Conservation (phyloP, 2,888 invertebrate species). For the Azorinus chamasolen region DNA sequence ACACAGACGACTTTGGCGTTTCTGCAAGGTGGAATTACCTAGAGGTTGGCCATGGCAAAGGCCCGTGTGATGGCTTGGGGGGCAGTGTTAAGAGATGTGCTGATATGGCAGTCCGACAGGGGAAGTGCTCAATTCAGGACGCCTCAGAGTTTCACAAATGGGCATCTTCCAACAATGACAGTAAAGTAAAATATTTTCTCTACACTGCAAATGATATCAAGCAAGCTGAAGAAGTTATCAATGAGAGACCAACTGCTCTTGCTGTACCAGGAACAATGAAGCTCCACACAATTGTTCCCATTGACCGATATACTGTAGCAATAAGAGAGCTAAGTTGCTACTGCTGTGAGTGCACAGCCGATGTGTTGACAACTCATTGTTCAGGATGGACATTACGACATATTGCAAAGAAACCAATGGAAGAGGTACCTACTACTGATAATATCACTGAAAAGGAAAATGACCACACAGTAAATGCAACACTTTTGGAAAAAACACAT, state of each 20-base stretch:
- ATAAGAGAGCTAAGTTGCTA: slow-evolving; percentile 6
- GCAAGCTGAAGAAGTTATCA: background rate
- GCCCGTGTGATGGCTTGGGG: too few species aligned
- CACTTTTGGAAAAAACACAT: too few species aligned
- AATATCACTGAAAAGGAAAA: slow-evolving; percentile 1
- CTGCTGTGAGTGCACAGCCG: slow-evolving; percentile 2
- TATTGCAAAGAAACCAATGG: slow-evolving; percentile 2
- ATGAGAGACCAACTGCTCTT: background rate
- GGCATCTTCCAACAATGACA: background rate
- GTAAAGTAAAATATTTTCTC: slow-evolving; percentile 6
- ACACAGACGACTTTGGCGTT: too few species aligned
- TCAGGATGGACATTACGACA: background rate
- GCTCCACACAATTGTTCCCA: slow-evolving; percentile 6
- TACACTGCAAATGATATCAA: slow-evolving; percentile 4
- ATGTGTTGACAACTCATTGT: background rate
- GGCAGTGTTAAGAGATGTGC: too few species aligned
- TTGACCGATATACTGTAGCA: background rate
- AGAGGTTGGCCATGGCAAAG: too few species aligned
- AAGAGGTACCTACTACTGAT: background rate
- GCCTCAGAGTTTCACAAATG: too few species aligned
- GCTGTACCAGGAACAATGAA: slow-evolving; percentile 16
- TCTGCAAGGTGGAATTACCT: too few species aligned
- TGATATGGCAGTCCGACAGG: too few species aligned
- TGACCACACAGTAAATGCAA: too few species aligned
- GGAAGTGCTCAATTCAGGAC: too few species aligned